Evolutionary conservation across 2,797 vertebrate species (phyloP).

Genomic region (Anniella stebbinsi): DNA sequence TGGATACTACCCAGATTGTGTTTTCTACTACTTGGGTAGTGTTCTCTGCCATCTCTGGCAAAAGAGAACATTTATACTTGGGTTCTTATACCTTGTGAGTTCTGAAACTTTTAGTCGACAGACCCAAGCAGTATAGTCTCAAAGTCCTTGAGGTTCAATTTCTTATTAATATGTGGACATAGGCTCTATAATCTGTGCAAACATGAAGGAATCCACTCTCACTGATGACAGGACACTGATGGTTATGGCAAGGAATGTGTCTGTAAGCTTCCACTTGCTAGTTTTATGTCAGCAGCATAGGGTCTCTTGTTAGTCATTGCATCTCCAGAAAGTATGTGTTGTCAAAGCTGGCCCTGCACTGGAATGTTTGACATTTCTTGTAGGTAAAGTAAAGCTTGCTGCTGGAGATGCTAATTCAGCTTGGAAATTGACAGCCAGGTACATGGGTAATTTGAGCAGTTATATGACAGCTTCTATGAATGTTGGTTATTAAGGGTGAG

Average conservation of each 20-base stretch:
- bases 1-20: neutral
- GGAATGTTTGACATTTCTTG: rapidly evolving
- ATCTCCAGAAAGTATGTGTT: neutral
- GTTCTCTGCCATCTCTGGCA: neutral
- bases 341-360: neutral
- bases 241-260: neutral
- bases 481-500: neutral
- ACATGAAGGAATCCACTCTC: neutral
- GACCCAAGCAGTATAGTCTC: neutral
- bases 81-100: neutral
- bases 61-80: neutral
- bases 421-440: neutral
- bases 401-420: neutral
- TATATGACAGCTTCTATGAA: neutral
- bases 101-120: rapidly evolving
- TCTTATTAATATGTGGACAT: neutral
- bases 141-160: neutral
- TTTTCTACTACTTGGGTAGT: neutral
- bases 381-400: neutral
- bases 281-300: neutral
- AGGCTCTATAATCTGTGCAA: constrained; percentile 3
- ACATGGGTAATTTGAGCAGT: neutral
- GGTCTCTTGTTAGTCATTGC: neutral
- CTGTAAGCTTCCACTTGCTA: neutral
- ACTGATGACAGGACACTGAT: neutral